Conservation (phyloP, 1,140 invertebrate genomes). For the Trichoplusia ni region DNA sequence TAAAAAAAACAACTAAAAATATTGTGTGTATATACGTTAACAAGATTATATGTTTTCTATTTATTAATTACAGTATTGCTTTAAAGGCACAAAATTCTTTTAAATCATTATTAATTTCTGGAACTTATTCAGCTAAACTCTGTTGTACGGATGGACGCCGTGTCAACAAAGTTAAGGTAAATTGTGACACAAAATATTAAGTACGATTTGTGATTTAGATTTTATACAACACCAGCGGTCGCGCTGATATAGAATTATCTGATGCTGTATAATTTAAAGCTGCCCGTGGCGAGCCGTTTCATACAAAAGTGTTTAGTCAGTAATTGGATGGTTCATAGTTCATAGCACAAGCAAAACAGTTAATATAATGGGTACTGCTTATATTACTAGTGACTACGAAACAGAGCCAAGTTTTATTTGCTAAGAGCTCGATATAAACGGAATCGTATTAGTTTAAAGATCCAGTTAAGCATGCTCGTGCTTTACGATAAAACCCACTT, state of each 20-base stretch:
- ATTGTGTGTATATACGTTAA: not conserved
- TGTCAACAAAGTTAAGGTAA: too few relatives aligned
- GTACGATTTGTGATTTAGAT: too few relatives aligned
- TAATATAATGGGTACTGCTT: not conserved
- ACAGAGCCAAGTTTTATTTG: not conserved
- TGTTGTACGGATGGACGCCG: not conserved
- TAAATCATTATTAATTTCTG: not conserved
- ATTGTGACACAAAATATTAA: too few relatives aligned
- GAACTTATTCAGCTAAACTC: not conserved
- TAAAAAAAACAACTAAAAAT: conserved; percentile 15
- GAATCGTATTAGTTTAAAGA: not conserved
- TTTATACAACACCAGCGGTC: too few relatives aligned
- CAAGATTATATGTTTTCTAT: conserved; percentile 1
- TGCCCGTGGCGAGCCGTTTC: not conserved
- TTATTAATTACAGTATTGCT: conserved; percentile 11
- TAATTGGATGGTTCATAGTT: not conserved
- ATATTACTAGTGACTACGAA: conserved; percentile 5
- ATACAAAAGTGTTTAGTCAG: not conserved
- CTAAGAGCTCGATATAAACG: not conserved
- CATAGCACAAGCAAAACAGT: not conserved
- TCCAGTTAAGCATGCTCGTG: not conserved
- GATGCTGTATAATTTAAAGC: not conserved
- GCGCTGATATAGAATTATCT: too few relatives aligned
- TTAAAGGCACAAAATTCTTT: not conserved
- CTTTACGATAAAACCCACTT: not conserved